phyloP scores from a whole-genome alignment of 2,113 vertebrate genomes.

The Melanerpes aurifrons region DNA sequence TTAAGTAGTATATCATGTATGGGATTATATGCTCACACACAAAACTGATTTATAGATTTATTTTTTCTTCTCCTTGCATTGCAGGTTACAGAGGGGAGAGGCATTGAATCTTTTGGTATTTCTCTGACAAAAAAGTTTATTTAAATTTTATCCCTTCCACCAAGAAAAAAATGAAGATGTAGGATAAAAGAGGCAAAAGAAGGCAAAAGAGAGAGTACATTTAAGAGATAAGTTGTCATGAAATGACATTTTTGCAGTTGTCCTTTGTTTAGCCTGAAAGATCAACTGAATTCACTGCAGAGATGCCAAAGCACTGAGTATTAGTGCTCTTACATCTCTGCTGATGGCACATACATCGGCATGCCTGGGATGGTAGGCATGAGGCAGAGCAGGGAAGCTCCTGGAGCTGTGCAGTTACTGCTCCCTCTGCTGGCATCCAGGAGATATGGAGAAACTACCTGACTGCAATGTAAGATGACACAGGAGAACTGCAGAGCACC shows the following conservation, averaged over 20 bases:
- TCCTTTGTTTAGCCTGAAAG: neutral
- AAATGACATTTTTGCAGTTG: neutral
- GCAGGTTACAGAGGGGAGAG: neutral
- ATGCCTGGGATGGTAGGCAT: accelerated
- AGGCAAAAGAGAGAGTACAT: neutral
- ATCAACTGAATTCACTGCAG: neutral
- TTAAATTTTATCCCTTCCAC: neutral
- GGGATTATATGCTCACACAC: neutral
- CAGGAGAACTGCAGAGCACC: neutral
- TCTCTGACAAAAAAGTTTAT: neutral
- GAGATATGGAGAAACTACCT: neutral
- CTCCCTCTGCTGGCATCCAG: slow-evolving; percentile 42
- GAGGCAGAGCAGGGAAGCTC: neutral
- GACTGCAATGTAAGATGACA: neutral
- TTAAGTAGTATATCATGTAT: neutral
- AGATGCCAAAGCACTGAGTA: neutral
- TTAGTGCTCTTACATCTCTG: neutral
- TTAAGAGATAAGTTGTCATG: neutral
- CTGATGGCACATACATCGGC: accelerated
- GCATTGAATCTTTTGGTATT: neutral
- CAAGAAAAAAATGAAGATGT: neutral
- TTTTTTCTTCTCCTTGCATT: neutral
- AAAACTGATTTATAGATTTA: neutral
- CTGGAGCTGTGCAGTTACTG: neutral
- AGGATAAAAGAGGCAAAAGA: neutral